phyloP scores from a whole-genome alignment of 2,797 vertebrate genomes.

The Phrynocephalus vlangalii region DNA sequence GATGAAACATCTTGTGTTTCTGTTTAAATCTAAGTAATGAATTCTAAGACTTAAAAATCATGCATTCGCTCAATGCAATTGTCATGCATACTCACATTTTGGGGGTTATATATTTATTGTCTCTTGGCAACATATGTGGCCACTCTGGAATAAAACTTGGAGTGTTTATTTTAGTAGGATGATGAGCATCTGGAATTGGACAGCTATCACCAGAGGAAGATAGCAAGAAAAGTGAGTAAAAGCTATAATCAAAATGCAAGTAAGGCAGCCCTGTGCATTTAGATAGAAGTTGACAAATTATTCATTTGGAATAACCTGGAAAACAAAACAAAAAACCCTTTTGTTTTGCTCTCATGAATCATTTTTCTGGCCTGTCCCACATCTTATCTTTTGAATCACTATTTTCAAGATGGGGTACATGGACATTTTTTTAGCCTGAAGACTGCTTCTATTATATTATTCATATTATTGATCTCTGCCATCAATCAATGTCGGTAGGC shows the following conservation, averaged over 20 bases:
- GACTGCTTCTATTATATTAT: slow-evolving; percentile 18
- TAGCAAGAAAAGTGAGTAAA: neutral
- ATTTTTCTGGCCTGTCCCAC: slow-evolving; percentile 14
- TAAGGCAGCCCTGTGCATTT: neutral
- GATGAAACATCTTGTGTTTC: neutral
- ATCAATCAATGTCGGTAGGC: slow-evolving; percentile 21
- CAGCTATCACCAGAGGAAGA: neutral
- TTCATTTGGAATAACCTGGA: neutral
- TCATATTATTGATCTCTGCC: neutral
- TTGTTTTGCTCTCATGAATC: slow-evolving; percentile 30
- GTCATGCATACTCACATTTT: neutral
- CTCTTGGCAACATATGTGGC: neutral
- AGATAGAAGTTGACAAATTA: slow-evolving; percentile 18
- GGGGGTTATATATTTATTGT: neutral
- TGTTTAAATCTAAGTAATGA: neutral
- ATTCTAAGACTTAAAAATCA: neutral
- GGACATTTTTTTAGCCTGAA: slow-evolving; percentile 31
- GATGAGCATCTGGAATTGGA: neutral
- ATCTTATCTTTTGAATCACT: slow-evolving; percentile 9
- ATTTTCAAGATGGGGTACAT: slow-evolving; percentile 11
- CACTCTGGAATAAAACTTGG: neutral
- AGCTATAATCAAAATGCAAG: neutral
- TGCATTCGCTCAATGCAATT: neutral
- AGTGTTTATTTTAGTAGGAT: neutral
- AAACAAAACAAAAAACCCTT: slow-evolving; percentile 18